A percentile compares a stretch with the other conserved stretches of the same genome.
Evolutionary conservation across 2,888 invertebrate species (phyloP).

Genomic region (Tanaodytes sp.): DNA sequence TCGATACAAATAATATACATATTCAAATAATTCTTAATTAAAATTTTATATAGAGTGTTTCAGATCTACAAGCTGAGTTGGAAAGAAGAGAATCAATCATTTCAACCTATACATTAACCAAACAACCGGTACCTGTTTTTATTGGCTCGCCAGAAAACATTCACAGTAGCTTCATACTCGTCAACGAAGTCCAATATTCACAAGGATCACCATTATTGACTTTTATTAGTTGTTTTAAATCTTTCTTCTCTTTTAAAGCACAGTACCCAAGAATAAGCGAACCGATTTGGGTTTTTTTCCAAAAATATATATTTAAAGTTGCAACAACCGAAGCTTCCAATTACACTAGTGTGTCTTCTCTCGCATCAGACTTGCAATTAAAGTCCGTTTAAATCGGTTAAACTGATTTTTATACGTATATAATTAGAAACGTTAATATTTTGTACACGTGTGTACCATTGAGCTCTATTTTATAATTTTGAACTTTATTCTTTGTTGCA

Average conservation of each 20-base stretch:
- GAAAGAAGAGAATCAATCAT: too few species aligned
- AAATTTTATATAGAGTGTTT: too few species aligned
- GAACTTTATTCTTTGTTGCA: too few species aligned
- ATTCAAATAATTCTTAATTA: too few species aligned
- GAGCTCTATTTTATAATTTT: too few species aligned
- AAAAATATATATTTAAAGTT: conserved; percentile 15
- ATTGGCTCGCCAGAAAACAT: conserved; percentile 1
- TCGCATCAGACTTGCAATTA: conserved; percentile 10
- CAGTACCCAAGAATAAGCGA: conserved; percentile 5
- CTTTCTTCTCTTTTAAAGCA: conserved; percentile 6
- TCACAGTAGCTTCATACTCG: neutral
- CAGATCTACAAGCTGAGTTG: too few species aligned
- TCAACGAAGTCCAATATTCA: conserved; percentile 1
- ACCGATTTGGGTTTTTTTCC: conserved; percentile 13
- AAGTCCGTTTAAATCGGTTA: neutral
- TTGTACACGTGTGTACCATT: too few species aligned
- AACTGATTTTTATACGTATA: too few species aligned
- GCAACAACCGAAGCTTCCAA: neutral
- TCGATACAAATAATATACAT: too few species aligned
- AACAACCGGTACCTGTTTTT: conserved; percentile 1
- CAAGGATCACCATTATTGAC: neutral
- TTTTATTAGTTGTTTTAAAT: conserved; percentile 10
- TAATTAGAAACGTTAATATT: too few species aligned
- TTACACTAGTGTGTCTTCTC: neutral
- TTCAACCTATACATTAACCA: neutral